These are phyloP conservation scores for Pycnomerus fuliginosus DNA, from an alignment of 2,888 invertebrate genomes.

Conservation along the genomic window DNA sequence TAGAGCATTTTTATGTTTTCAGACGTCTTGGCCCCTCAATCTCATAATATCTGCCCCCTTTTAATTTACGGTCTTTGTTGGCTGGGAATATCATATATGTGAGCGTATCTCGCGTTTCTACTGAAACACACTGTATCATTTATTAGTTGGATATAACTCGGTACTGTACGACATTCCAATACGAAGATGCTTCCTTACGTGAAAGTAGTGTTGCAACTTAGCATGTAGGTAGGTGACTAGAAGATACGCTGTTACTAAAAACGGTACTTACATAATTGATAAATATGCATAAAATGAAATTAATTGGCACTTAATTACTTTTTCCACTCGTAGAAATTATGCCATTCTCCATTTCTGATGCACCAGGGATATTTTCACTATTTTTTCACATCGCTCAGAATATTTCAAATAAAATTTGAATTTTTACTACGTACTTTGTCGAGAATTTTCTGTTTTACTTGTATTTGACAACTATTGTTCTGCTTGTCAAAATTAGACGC, in stretches of 20 bases:
- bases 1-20: conserved; percentile 4
- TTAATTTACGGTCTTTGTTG: neutral
- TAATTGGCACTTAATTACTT: conserved; percentile 22
- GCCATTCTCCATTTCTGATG: too few species aligned
- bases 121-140: conserved; percentile 31
- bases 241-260: conserved; percentile 31
- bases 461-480: too few species aligned
- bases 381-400: too few species aligned
- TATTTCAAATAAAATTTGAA: too few species aligned
- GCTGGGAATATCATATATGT: too few species aligned
- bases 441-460: too few species aligned
- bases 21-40: neutral
- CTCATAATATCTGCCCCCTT: neutral
- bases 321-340: neutral
- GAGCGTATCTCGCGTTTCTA: conserved; percentile 38
- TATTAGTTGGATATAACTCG: conserved; percentile 35
- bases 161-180: conserved; percentile 44
- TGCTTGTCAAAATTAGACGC: too few species aligned
- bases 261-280: conserved; percentile 34
- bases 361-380: too few species aligned
- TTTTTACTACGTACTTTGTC: too few species aligned
- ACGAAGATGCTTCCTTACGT: conserved; percentile 48
- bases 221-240: conserved; percentile 41
- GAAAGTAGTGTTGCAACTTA: conserved; percentile 50
- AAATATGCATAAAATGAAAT: conserved; percentile 24